These are phyloP conservation scores for Rhagium mordax DNA, from an alignment of 2,888 invertebrate genomes.

Conservation along the genomic window DNA sequence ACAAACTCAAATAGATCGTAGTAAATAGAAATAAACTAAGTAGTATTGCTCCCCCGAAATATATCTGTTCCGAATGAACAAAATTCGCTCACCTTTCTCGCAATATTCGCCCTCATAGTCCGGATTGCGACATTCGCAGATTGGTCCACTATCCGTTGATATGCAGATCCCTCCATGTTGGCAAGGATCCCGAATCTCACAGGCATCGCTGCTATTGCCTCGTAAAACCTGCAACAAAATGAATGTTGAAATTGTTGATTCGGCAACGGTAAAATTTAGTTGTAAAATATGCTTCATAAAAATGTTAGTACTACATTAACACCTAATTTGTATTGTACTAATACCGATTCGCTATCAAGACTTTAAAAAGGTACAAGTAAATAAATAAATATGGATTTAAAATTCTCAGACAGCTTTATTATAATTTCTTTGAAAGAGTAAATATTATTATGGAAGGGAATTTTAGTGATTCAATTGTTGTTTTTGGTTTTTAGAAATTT, in stretches of 20 bases:
- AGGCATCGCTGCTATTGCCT: slow-evolving; percentile 86
- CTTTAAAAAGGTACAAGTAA: too few relatives aligned
- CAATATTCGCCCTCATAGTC: slow-evolving; percentile 96
- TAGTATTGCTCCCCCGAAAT: too few relatives aligned
- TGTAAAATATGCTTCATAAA: background rate
- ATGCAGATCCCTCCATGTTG: slow-evolving; percentile 96
- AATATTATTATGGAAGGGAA: too few relatives aligned
- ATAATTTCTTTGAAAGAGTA: too few relatives aligned
- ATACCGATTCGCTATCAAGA: too few relatives aligned
- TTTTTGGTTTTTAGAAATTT: too few relatives aligned
- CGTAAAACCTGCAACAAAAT: slow-evolving; percentile 69
- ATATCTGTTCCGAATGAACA: too few relatives aligned
- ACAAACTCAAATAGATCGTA: background rate
- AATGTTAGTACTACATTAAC: slow-evolving; percentile 4
- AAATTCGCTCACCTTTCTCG: slow-evolving; percentile 84
- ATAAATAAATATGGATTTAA: too few relatives aligned
- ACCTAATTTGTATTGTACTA: background rate
- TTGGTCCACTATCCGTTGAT: slow-evolving; percentile 94
- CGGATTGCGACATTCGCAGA: slow-evolving; percentile 94
- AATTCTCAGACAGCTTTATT: too few relatives aligned
- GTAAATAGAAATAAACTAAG: background rate
- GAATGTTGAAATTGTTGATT: background rate
- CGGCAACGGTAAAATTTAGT: background rate
- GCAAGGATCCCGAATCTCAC: slow-evolving; percentile 92
- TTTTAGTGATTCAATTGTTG: too few relatives aligned